Evolutionary conservation across 2,888 invertebrate genomes (phyloP).

Genomic region (Acanthoscelides obtectus): DNA sequence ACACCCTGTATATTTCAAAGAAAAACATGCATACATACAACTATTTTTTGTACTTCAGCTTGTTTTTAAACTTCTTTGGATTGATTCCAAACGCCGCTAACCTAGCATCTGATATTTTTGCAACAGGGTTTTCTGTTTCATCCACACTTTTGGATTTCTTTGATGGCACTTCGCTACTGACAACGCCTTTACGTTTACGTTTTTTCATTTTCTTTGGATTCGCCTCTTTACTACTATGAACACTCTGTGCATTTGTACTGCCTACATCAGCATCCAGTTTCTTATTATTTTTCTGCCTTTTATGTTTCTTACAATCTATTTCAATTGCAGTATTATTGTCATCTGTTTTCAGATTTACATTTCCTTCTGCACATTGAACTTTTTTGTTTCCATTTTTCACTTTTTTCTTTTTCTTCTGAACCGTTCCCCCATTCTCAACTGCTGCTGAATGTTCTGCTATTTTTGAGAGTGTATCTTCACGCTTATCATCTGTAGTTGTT

Average conservation of each 20-base stretch:
- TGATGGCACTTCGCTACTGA: slow-evolving; percentile 2
- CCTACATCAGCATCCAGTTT: not conserved
- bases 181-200: slow-evolving; percentile 1
- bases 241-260: slow-evolving; percentile 2
- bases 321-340: not conserved
- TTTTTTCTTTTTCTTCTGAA: not conserved
- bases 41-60: slow-evolving; percentile 55
- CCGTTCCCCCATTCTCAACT: not conserved
- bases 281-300: slow-evolving; percentile 6
- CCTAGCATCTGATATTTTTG: slow-evolving; percentile 66
- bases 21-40: too few relatives aligned
- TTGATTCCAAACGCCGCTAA: slow-evolving; percentile 89
- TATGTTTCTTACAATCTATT: not conserved
- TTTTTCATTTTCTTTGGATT: slow-evolving; percentile 16
- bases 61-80: slow-evolving; percentile 81
- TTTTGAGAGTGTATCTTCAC: not conserved
- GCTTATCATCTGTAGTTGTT: slow-evolving; percentile 2
- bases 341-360: slow-evolving; percentile 10
- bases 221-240: slow-evolving; percentile 13
- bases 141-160: slow-evolving; percentile 24
- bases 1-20: too few relatives aligned
- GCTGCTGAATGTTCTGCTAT: slow-evolving; percentile 17
- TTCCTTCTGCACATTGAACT: slow-evolving; percentile 26
- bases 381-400: slow-evolving; percentile 11
- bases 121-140: slow-evolving; percentile 13